phyloP scores from a whole-genome alignment of 1,140 invertebrate genomes.

The Dendroctonus valens region DNA sequence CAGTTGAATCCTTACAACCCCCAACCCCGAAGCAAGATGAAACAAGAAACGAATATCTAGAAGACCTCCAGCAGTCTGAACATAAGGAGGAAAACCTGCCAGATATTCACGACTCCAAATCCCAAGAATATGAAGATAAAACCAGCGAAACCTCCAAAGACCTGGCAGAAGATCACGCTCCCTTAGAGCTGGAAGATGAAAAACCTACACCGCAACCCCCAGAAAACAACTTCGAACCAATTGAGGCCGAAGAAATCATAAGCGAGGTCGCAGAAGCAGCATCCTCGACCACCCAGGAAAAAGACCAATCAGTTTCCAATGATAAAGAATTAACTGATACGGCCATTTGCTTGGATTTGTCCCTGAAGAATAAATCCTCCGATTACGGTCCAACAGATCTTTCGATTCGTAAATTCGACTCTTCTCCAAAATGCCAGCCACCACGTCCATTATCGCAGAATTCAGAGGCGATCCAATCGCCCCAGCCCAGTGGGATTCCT shows the following conservation, averaged over 20 bases:
- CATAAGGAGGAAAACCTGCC: no score
- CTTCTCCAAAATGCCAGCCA: slow-evolving; percentile 46
- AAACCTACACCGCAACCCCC: no score
- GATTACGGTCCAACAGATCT: slow-evolving; percentile 42
- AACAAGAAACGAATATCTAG: slow-evolving; percentile 4
- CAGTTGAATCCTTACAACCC: background rate
- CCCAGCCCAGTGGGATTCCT: slow-evolving; percentile 64
- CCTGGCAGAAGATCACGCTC: no score
- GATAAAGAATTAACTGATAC: slow-evolving; percentile 9
- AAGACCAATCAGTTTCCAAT: background rate
- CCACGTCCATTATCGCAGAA: slow-evolving; percentile 59
- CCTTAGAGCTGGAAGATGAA: no score
- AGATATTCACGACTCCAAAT: no score
- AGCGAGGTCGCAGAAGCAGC: slow-evolving; percentile 30
- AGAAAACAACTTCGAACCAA: no score
- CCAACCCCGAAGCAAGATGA: background rate
- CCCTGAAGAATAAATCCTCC: slow-evolving; percentile 42
- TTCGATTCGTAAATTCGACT: slow-evolving; percentile 47
- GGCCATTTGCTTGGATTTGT: slow-evolving; percentile 51
- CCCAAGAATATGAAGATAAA: no score
- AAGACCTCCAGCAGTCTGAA: background rate
- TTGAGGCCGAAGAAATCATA: no score
- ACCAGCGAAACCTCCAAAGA: no score
- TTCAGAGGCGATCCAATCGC: slow-evolving; percentile 63
- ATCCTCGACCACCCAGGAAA: slow-evolving; percentile 42